Evolutionary conservation across 2,888 invertebrate species (phyloP).

Genomic region (Rhingia campestris): DNA sequence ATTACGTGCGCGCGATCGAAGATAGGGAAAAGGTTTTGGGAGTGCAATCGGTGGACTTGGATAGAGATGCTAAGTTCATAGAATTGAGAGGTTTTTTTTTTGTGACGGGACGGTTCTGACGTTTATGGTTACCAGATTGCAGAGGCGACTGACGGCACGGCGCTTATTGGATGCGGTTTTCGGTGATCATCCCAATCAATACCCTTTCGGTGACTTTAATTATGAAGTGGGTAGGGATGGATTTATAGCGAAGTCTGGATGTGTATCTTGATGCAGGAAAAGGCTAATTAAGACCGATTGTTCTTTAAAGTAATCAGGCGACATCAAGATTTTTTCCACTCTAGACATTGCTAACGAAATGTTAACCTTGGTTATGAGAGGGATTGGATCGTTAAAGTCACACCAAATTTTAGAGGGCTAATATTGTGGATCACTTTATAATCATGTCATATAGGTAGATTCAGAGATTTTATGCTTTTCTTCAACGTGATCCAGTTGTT

Average conservation of each 20-base stretch:
- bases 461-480: too few relatives aligned
- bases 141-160: constrained; percentile 4
- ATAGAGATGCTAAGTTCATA: constrained; percentile 33
- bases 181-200: neutral
- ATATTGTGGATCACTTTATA: too few relatives aligned
- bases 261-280: neutral
- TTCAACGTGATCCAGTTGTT: too few relatives aligned
- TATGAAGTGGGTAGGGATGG: constrained; percentile 1
- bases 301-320: too few relatives aligned
- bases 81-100: constrained; percentile 19
- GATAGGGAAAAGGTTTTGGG: neutral
- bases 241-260: neutral
- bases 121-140: constrained; percentile 15
- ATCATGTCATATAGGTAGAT: too few relatives aligned
- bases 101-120: neutral
- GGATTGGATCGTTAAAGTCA: too few relatives aligned
- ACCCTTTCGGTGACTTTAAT: constrained; percentile 8
- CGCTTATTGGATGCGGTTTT: constrained; percentile 31
- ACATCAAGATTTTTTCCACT: too few relatives aligned
- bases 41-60: constrained; percentile 1
- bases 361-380: too few relatives aligned
- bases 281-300: too few relatives aligned
- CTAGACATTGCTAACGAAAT: too few relatives aligned
- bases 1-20: constrained; percentile 5
- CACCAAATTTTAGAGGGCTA: too few relatives aligned